Evolutionary conservation across 2,797 vertebrate species (phyloP).

Genomic region (Nyctibius grandis): DNA sequence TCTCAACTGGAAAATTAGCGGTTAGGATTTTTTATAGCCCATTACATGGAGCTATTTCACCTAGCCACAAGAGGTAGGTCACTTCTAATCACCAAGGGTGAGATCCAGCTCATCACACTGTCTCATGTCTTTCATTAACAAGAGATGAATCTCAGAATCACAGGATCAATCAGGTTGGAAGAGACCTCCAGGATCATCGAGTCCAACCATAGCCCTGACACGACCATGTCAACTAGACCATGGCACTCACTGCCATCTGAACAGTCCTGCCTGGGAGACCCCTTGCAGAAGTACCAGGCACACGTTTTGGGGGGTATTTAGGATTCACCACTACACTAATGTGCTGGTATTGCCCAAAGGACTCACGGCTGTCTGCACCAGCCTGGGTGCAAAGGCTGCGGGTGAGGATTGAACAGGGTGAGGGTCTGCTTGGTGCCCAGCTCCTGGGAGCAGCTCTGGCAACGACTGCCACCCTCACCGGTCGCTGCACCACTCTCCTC

Average conservation of each 20-base stretch:
- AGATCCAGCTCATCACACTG: neutral
- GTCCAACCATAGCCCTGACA: no score
- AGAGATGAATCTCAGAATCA: no score
- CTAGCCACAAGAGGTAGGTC: neutral
- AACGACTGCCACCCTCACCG: fast-evolving
- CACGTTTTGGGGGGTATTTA: neutral
- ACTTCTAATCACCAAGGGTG: neutral
- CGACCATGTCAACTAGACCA: no score
- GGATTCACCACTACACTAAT: neutral
- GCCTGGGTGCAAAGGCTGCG: neutral
- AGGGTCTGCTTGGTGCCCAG: neutral
- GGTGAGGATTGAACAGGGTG: neutral
- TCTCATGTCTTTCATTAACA: neutral
- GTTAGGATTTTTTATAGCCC: conserved; percentile 35
- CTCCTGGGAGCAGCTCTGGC: neutral
- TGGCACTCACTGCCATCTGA: no score
- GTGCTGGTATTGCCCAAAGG: neutral
- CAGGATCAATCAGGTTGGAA: no score
- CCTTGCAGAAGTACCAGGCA: neutral
- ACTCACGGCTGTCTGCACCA: fast-evolving
- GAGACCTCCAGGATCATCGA: no score
- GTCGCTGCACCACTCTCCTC: neutral
- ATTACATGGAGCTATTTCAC: neutral
- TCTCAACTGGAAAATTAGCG: conserved; percentile 11
- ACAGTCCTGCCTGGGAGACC: neutral